Conservation (phyloP, 2,888 invertebrate species). For the Anoncus sp. region DNA sequence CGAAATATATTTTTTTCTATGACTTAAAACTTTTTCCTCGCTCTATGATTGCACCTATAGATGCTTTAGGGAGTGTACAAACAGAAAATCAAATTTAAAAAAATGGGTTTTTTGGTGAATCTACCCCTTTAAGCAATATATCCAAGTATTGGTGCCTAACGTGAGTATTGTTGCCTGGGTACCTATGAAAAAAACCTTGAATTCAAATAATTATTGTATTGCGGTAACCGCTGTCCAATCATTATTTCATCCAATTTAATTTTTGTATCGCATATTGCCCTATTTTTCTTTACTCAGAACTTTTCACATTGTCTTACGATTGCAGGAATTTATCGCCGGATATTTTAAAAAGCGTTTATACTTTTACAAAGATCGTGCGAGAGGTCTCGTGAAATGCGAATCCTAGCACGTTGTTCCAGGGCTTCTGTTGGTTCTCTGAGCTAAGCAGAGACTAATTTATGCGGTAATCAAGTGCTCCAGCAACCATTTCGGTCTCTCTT, state of each 20-base stretch:
- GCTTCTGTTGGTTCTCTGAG: constrained; percentile 69
- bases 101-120: too few relatives aligned
- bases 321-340: neutral
- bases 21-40: too few relatives aligned
- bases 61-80: too few relatives aligned
- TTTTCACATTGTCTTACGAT: neutral
- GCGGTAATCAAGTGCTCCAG: constrained; percentile 76
- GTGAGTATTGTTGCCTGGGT: too few relatives aligned
- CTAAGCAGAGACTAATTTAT: constrained; percentile 79
- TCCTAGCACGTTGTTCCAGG: constrained; percentile 20
- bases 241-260: neutral
- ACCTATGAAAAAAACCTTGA: too few relatives aligned
- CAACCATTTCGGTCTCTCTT: constrained; percentile 62
- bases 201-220: too few relatives aligned
- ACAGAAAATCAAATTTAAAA: too few relatives aligned
- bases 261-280: neutral
- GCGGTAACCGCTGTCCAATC: neutral
- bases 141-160: too few relatives aligned
- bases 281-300: constrained; percentile 58
- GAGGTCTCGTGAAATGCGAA: constrained; percentile 28
- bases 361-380: constrained; percentile 10
- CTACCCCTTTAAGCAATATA: too few relatives aligned
- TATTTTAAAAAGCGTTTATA: constrained; percentile 12
- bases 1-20: too few relatives aligned
- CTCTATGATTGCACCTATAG: too few relatives aligned